Conservation (phyloP, 2,888 invertebrate genomes). For the Galeopsomyia nigrocyanea region DNA sequence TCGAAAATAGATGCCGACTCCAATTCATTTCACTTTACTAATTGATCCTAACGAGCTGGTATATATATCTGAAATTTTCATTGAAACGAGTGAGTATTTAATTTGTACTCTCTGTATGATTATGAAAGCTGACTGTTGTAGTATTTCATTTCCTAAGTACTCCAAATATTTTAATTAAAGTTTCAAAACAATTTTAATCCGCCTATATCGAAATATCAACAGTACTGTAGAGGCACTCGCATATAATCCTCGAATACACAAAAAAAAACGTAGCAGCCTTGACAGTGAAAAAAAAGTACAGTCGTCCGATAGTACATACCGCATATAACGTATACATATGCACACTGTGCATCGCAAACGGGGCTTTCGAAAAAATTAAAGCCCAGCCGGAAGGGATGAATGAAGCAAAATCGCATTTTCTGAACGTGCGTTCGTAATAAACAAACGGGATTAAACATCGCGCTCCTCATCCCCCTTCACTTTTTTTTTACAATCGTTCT, state of each 20-base stretch:
- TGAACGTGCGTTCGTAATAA: slow-evolving; percentile 56
- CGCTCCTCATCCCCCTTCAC: slow-evolving; percentile 29
- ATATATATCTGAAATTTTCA: too few relatives aligned
- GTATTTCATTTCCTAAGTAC: too few relatives aligned
- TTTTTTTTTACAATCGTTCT: slow-evolving; percentile 17
- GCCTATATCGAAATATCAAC: background rate
- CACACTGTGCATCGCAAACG: slow-evolving; percentile 16
- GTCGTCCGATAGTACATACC: background rate
- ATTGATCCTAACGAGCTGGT: background rate
- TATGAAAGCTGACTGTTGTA: too few relatives aligned
- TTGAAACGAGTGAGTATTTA: too few relatives aligned
- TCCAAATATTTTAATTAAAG: too few relatives aligned
- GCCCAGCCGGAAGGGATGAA: slow-evolving; percentile 44
- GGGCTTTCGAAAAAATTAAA: slow-evolving; percentile 41
- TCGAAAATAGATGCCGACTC: background rate
- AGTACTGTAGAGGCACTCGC: background rate
- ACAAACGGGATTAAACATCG: slow-evolving; percentile 58
- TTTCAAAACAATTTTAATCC: background rate
- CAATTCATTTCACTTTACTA: slow-evolving; percentile 14
- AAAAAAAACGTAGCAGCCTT: slow-evolving; percentile 4
- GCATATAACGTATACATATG: too few relatives aligned
- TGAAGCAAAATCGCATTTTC: slow-evolving; percentile 59
- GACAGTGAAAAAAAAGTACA: background rate
- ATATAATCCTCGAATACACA: slow-evolving; percentile 9
- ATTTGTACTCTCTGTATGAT: too few relatives aligned